A percentile compares a stretch with the other conserved stretches of the same genome.
phyloP scores from a whole-genome alignment of 2,797 vertebrate species.

The Salarias fasciatus region DNA sequence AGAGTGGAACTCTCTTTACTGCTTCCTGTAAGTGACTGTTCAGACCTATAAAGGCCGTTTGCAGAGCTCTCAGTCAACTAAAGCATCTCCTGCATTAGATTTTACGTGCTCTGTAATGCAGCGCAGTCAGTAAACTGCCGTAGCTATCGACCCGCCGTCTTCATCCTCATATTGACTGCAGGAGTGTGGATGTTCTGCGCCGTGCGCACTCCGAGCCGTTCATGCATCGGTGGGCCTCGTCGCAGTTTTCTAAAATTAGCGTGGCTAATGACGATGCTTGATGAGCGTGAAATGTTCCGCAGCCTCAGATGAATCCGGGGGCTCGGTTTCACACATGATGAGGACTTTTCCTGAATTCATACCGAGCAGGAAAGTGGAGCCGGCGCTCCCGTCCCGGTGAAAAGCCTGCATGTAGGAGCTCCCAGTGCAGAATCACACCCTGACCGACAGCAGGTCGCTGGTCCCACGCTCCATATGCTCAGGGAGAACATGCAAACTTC shows the following conservation, averaged over 20 bases:
- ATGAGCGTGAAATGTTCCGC: conserved; percentile 63
- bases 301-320: conserved; percentile 29
- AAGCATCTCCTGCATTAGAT: neutral
- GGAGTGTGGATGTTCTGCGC: conserved; percentile 10
- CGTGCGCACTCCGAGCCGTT: conserved; percentile 37
- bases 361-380: conserved; percentile 12
- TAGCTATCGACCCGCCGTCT: neutral
- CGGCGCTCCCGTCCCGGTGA: conserved; percentile 7
- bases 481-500: too few species aligned
- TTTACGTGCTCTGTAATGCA: conserved; percentile 2
- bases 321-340: conserved; percentile 44
- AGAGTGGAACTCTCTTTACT: too few species aligned
- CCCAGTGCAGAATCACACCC: too few species aligned
- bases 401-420: neutral
- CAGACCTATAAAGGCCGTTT: neutral
- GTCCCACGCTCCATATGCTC: too few species aligned
- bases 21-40: neutral
- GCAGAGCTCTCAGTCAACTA: neutral
- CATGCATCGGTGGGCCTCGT: conserved; percentile 40
- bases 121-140: neutral
- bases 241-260: conserved; percentile 66
- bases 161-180: conserved; percentile 6
- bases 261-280: conserved; percentile 50
- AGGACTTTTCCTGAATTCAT: conserved; percentile 14
- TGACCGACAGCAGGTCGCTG: too few species aligned